Evolutionary conservation across 2,113 vertebrate genomes (phyloP).

Genomic region (Eonycteris spelaea): DNA sequence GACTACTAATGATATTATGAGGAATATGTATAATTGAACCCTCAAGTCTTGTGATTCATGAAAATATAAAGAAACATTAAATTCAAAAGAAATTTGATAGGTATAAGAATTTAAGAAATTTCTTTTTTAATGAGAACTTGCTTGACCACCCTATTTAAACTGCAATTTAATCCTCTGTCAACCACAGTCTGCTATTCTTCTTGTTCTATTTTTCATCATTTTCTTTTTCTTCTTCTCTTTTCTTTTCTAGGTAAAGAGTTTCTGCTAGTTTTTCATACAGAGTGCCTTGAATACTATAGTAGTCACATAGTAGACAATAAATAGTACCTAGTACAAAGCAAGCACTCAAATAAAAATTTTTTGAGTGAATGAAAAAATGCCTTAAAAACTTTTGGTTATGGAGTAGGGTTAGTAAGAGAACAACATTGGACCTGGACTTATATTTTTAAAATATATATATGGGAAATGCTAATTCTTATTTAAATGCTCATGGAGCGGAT

Average conservation of each 20-base stretch:
- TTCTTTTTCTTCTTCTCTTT: neutral
- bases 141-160: neutral
- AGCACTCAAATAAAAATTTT: neutral
- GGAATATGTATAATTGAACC: neutral
- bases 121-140: neutral
- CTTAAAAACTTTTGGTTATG: neutral
- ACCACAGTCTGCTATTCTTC: neutral
- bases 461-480: neutral
- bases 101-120: neutral
- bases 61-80: neutral
- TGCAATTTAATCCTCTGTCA: neutral
- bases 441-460: neutral
- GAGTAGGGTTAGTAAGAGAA: neutral
- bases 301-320: neutral
- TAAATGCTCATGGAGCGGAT: neutral
- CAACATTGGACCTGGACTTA: neutral
- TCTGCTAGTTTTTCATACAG: neutral
- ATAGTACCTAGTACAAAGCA: neutral
- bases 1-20: neutral
- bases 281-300: neutral
- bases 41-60: neutral
- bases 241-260: neutral
- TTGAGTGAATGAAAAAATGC: neutral
- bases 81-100: neutral
- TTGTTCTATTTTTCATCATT: neutral